Evolutionary conservation across 2,888 invertebrate species (phyloP), one percentile per base, ranked within the genome.

Genomic region (Dasysyrphus tricinctus): DNA sequence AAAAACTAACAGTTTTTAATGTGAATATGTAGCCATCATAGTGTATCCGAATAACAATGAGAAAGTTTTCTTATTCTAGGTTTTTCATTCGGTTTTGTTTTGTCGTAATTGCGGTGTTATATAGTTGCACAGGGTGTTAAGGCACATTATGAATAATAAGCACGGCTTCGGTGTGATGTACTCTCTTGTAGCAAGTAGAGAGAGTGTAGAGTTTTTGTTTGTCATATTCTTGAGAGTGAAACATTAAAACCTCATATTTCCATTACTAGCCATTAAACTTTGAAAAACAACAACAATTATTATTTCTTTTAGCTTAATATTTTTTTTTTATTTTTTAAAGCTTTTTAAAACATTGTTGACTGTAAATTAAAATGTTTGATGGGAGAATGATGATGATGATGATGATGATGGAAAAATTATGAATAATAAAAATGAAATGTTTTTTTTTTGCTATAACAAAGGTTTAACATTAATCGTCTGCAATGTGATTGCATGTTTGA

Each of bases 21-120:
- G 49, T 51, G 51, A 59, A 39, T 63, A 54, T 75, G 29, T 51
- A 63, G 37, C 39, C 61, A 39, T 7, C 37, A 61, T 16, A 39
- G 19, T 59, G 3, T 54, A n/a, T 61, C 37, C 37, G 32, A 12
- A 61, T 59, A 44, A 59, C 67, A 67, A 73, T 61, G 54, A 74
- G 73, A 83, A 83, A 83, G 83, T 80, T 80, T 83, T 83, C 80
- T 75, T 80, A 75, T 79, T 74, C 82, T 47, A 42, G 24, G 49
- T 59, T 47, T 57, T 65, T 49, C 24, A 51, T 74, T 59, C 6
- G 44, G 65, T 65, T 67, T 69, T 70, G 77, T 77, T 78, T 70
- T n/a, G 34, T 12, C 63, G 37, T 79, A 74, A 74, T 75, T 80
- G 69, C 78, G 37, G 63, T 65, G 29, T n/a, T 74, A 34, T 70